These are phyloP conservation scores for Spodoptera littoralis DNA, from an alignment of 2,888 invertebrate genomes.

Conservation along the genomic window DNA sequence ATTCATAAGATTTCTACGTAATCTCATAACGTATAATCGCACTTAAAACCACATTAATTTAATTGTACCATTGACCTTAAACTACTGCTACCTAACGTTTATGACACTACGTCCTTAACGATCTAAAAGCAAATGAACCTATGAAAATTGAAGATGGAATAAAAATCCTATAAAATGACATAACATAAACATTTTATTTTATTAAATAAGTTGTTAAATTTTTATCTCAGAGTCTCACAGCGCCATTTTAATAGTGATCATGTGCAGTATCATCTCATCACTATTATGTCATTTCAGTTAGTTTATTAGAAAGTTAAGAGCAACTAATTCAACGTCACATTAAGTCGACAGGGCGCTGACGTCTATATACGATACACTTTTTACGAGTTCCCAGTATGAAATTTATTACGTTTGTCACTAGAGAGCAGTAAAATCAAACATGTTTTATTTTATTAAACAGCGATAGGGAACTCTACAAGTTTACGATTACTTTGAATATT, in stretches of 20 bases:
- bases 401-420: slow-evolving; percentile 82
- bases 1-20: too few relatives aligned
- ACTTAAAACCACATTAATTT: too few relatives aligned
- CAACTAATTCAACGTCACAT: slow-evolving; percentile 80
- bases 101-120: too few relatives aligned
- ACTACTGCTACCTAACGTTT: too few relatives aligned
- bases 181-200: slow-evolving; percentile 30
- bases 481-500: slow-evolving; percentile 70
- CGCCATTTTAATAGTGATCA: slow-evolving; percentile 54
- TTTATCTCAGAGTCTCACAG: slow-evolving; percentile 36
- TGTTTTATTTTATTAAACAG: slow-evolving; percentile 69
- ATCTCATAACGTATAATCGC: too few relatives aligned
- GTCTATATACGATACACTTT: slow-evolving; percentile 78
- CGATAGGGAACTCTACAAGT: slow-evolving; percentile 65
- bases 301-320: slow-evolving; percentile 78
- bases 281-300: slow-evolving; percentile 66
- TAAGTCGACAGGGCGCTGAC: slow-evolving; percentile 73
- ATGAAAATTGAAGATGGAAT: slow-evolving; percentile 21
- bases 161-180: slow-evolving; percentile 15
- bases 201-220: slow-evolving; percentile 26
- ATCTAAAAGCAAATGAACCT: slow-evolving; percentile 26
- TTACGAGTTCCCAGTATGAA: slow-evolving; percentile 77
- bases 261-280: slow-evolving; percentile 56
- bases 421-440: slow-evolving; percentile 73
- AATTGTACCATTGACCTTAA: too few relatives aligned